Conservation (phyloP, 2,113 vertebrate genomes). For the Eretmochelys imbricata region DNA sequence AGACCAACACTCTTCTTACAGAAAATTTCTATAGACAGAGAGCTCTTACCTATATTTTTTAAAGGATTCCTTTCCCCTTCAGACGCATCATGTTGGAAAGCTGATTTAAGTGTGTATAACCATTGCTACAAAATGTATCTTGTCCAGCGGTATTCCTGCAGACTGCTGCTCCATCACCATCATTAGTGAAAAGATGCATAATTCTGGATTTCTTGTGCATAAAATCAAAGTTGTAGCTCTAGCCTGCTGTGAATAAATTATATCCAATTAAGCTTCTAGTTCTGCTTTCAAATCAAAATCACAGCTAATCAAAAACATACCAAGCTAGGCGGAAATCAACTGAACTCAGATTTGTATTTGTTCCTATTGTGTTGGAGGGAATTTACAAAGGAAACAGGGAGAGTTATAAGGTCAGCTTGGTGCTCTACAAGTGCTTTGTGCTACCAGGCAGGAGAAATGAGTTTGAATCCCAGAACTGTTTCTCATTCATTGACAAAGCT, state of each 20-base stretch:
- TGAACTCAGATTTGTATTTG: neutral
- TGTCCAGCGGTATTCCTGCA: neutral
- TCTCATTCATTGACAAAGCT: neutral
- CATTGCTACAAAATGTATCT: neutral
- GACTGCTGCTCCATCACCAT: neutral
- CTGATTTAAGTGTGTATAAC: neutral
- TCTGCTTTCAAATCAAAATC: neutral
- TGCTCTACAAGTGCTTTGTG: neutral
- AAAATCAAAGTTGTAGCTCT: neutral
- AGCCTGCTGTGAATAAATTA: neutral
- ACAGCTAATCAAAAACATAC: neutral
- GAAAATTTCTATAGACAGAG: neutral
- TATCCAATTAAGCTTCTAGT: neutral
- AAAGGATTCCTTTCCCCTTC: neutral
- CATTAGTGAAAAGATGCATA: neutral
- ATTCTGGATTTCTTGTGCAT: neutral
- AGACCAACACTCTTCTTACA: neutral
- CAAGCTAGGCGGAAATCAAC: neutral
- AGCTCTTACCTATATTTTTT: neutral
- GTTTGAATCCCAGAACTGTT: neutral
- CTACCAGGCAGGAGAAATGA: neutral
- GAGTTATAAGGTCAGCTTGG: neutral
- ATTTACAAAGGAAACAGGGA: neutral
- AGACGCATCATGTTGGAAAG: neutral
- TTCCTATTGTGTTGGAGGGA: neutral